phyloP scores from a whole-genome alignment of 1,140 invertebrate genomes.

The Maconellicoccus hirsutus region DNA sequence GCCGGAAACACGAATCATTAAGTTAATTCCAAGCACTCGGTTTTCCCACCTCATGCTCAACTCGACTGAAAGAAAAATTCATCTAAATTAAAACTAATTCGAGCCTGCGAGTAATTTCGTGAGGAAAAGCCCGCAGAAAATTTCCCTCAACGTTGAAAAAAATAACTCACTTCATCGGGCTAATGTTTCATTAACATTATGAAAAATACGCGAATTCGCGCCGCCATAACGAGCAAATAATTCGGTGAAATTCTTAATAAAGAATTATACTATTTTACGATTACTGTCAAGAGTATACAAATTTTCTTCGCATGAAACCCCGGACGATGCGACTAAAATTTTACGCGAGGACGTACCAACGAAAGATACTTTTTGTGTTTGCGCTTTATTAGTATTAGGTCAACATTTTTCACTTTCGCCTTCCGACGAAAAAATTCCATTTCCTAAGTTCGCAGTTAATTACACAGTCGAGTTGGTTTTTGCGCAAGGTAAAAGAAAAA shows the following conservation, averaged over 20 bases:
- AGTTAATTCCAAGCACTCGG: too few species aligned
- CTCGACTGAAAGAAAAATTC: too few species aligned
- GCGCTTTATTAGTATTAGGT: not conserved
- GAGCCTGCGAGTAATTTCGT: too few species aligned
- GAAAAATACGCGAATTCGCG: not conserved
- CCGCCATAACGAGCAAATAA: not conserved
- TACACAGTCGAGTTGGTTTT: not conserved
- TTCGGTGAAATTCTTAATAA: not conserved
- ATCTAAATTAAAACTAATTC: too few species aligned
- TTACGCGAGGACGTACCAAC: too few species aligned
- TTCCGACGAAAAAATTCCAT: not conserved
- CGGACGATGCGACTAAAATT: not conserved
- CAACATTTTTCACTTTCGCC: not conserved
- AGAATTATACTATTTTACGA: not conserved
- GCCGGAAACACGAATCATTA: too few species aligned
- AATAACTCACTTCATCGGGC: not conserved
- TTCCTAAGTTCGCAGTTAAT: not conserved
- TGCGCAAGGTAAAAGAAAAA: not conserved
- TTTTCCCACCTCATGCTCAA: too few species aligned
- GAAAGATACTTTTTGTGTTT: too few species aligned
- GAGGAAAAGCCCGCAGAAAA: too few species aligned
- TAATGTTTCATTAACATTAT: not conserved
- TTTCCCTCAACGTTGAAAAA: not conserved
- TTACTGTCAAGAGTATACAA: constrained; percentile 4
- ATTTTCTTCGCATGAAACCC: not conserved